Conservation (phyloP, 2,888 invertebrate species). For the Pseudeuparius sepicola region DNA sequence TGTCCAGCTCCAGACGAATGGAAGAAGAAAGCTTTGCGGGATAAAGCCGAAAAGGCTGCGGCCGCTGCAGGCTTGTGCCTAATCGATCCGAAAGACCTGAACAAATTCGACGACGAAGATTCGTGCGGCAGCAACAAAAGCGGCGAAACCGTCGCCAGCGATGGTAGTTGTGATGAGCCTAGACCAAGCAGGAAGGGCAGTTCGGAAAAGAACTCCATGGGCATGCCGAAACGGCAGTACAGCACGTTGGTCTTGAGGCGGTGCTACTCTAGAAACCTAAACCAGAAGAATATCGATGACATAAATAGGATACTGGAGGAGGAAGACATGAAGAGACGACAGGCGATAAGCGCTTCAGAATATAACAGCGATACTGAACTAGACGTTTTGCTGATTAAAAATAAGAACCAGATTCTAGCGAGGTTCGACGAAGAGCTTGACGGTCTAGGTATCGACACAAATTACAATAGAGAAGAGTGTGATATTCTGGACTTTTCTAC, state of each 20-base stretch:
- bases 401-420: too few species aligned
- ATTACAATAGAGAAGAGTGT: neutral
- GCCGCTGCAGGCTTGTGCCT: constrained; percentile 30
- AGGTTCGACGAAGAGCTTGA: neutral
- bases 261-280: constrained; percentile 18
- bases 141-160: too few species aligned
- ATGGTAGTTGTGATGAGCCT: constrained; percentile 1
- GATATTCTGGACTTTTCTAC: neutral
- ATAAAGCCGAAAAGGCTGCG: constrained; percentile 32
- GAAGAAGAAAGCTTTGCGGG: constrained; percentile 27
- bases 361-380: neutral
- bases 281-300: constrained; percentile 19
- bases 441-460: neutral
- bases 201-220: too few species aligned
- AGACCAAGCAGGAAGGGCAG: too few species aligned
- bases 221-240: too few species aligned
- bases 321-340: constrained; percentile 15
- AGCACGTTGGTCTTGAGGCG: too few species aligned
- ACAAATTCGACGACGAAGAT: constrained; percentile 5
- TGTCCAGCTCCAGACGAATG: constrained; percentile 33
- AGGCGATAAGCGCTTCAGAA: neutral
- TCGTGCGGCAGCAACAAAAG: neutral
- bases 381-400: too few species aligned
- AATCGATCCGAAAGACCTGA: constrained; percentile 27
- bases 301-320: constrained; percentile 24